Base-by-base conservation (phyloP, 1,140 invertebrate species). In the Theocolax elegans region DNA sequence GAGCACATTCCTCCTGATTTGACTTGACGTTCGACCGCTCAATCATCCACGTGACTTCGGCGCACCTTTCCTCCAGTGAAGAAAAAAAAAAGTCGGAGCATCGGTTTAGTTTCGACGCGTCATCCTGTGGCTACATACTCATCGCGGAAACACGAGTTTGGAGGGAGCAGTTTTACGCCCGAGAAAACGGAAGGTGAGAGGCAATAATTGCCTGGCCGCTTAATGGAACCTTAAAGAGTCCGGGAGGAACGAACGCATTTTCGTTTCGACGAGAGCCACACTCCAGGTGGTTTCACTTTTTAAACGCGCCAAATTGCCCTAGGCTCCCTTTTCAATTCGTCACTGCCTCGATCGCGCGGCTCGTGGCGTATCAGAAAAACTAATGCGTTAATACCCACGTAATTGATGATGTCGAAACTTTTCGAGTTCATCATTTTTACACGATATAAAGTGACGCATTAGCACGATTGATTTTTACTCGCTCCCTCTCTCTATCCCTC, bases 231-330 rank as follows among this genome's bases (percentile, higher is more conserved):
- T 79, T 56, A 59, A 38, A 49, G 54, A 59, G 12, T 6, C 31
- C 10, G 4, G 31, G 10, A 35, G 4, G 4, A 35, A 35, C 4
- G 31, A 10, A 35, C 10, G 10, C 31, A 35, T 35, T 6, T n/a
- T n/a, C 4, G 10, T 35, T 35, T 35, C 75, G 75, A 76, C 72
- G 77, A 77, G 74, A 49, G 64, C 10, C 68, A 63, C 31, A 69
- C 79, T 73, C 78, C 79, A 77, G 78, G 49, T 51, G 79, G 78
- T 74, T 73, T 71, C 44, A 69, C 71, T 78, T 29, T 77, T 15
- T 75, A 75, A 78, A 80, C 72, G 75, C 74, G 75, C 76, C 71
- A 76, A 79, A 79, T 76, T 72, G 74, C 67, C 21, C n/a, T 27
- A 23, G 19, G 40, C 17, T 35, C n/a, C 31, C 8, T 59, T 67